Conservation (phyloP, 2,888 invertebrate species). For the Hemistola chrysoprasaria region DNA sequence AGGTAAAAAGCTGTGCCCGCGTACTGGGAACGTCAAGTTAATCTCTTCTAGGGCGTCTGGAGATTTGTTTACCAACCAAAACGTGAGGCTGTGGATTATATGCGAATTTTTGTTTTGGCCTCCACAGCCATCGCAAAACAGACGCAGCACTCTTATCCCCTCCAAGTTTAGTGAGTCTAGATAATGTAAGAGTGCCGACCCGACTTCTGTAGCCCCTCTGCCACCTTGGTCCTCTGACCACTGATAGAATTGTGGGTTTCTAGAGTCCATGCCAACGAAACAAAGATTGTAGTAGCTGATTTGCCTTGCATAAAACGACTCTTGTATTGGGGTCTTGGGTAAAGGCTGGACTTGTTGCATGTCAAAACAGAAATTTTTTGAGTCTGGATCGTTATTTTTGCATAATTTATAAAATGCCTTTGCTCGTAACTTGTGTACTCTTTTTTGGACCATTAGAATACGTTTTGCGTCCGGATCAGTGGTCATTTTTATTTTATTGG, state of each 20-base stretch:
- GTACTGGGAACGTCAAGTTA: slow-evolving; percentile 22
- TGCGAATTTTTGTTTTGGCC: slow-evolving; percentile 1
- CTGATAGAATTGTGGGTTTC: slow-evolving; percentile 34
- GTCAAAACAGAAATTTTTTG: slow-evolving; percentile 23
- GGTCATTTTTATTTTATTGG: too few species aligned
- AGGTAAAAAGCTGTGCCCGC: slow-evolving; percentile 22
- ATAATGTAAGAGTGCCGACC: too few species aligned
- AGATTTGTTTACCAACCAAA: too few species aligned
- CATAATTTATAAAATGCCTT: slow-evolving; percentile 21
- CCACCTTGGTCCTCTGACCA: slow-evolving; percentile 26
- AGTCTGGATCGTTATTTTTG: slow-evolving; percentile 10
- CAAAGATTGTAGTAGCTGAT: slow-evolving; percentile 40
- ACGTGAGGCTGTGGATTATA: too few species aligned
- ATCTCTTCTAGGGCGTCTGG: too few species aligned
- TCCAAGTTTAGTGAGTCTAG: too few species aligned
- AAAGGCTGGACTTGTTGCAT: slow-evolving; percentile 27
- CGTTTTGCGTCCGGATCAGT: not conserved
- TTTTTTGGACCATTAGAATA: slow-evolving; percentile 5
- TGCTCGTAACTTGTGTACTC: slow-evolving; percentile 21
- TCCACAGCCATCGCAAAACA: not conserved
- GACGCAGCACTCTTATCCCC: too few species aligned
- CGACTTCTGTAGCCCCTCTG: slow-evolving; percentile 16
- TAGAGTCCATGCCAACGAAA: slow-evolving; percentile 34
- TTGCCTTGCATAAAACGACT: slow-evolving; percentile 45
- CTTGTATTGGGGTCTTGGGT: slow-evolving; percentile 41